phyloP scores from a whole-genome alignment of 23 tunicate genomes.

The Ascidia mentula region DNA sequence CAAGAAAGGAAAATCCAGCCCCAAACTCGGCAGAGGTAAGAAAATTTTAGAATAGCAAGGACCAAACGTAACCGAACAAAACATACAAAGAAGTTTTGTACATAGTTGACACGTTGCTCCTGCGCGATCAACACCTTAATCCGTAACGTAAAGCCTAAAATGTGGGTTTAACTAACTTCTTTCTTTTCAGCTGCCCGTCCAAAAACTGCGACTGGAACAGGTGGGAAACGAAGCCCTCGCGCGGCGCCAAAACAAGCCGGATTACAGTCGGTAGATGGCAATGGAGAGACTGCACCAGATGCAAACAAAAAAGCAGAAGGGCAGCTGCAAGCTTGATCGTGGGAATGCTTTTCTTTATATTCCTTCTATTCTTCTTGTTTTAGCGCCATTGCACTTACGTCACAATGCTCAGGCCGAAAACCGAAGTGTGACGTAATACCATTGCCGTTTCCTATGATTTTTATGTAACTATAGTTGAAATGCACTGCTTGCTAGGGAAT shows the following conservation, averaged over 20 bases:
- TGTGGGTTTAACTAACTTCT: no score
- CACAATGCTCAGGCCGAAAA: background rate
- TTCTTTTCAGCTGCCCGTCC: constrained; percentile 58
- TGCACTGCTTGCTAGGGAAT: no score
- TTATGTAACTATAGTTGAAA: no score
- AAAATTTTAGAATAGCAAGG: background rate
- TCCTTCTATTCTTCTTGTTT: background rate
- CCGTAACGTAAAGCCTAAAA: no score
- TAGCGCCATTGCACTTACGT: background rate
- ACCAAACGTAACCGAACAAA: no score
- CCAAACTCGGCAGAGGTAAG: constrained; percentile 35
- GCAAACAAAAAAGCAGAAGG: background rate
- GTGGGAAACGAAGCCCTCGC: constrained; percentile 14
- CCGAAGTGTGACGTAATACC: no score
- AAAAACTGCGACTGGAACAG: constrained; percentile 57
- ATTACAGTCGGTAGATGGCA: constrained; percentile 13
- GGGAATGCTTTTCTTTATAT: no score
- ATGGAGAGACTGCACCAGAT: background rate
- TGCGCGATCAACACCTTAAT: no score
- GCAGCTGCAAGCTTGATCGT: no score
- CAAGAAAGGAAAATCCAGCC: constrained; percentile 29
- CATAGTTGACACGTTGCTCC: no score
- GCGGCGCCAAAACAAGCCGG: constrained; percentile 21
- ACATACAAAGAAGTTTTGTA: no score
- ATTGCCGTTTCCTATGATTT: no score